phyloP scores from a whole-genome alignment of 2,797 vertebrate species.

The Aldrovandia affinis region DNA sequence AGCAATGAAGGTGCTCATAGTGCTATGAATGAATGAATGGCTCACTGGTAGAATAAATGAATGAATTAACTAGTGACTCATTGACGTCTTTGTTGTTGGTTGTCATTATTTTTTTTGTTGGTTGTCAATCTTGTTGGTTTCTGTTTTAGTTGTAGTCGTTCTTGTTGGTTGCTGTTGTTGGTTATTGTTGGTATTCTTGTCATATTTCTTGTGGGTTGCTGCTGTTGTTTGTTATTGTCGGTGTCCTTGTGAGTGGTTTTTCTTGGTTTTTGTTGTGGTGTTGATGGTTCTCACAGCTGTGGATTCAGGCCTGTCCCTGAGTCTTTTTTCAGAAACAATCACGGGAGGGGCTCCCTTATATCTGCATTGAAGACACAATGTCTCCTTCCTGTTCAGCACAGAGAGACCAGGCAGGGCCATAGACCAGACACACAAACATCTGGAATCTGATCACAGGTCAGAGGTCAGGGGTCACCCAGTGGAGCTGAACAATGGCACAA shows the following conservation, averaged over 20 bases:
- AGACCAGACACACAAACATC: conserved; percentile 71
- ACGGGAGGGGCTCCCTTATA: conserved; percentile 28
- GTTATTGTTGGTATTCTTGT: too few species aligned
- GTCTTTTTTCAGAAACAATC: neutral
- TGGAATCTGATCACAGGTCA: conserved; percentile 73
- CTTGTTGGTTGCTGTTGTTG: neutral
- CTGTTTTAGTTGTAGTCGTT: neutral
- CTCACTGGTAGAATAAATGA: neutral
- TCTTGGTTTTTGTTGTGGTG: neutral
- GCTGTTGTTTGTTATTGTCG: too few species aligned
- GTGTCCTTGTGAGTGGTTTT: neutral
- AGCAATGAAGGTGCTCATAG: too few species aligned
- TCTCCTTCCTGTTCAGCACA: conserved; percentile 26
- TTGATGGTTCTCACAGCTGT: neutral
- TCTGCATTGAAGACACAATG: conserved; percentile 46
- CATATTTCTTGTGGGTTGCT: too few species aligned
- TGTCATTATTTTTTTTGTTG: too few species aligned
- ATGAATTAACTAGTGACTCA: neutral
- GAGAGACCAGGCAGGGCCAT: conserved; percentile 10
- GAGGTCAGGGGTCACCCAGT: conserved; percentile 41
- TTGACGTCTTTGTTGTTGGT: too few species aligned
- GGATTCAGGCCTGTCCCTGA: neutral
- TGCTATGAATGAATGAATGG: too few species aligned
- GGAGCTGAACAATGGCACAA: conserved; percentile 59
- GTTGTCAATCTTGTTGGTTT: too few species aligned